A percentile compares a stretch with the other conserved stretches of the same genome.
Conservation (phyloP, 2,888 invertebrate species). For the Chrysodeixis includens region DNA sequence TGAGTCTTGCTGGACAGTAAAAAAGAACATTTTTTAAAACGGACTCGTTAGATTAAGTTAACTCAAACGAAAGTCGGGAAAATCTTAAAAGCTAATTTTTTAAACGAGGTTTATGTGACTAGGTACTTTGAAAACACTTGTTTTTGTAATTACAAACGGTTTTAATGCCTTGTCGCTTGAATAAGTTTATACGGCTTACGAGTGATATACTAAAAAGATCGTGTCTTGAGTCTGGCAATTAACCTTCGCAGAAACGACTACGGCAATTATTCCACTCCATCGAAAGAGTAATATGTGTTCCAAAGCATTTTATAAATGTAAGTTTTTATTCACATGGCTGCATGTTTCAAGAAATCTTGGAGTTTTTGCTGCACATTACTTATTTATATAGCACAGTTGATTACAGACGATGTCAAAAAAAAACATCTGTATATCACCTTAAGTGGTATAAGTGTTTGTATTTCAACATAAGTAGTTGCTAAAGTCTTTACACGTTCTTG, state of each 20-base stretch:
- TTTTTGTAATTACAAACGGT: slow-evolving; percentile 9
- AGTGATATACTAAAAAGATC: slow-evolving; percentile 48
- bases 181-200: slow-evolving; percentile 17
- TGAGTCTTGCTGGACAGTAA: background rate
- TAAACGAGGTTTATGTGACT: background rate
- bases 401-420: background rate
- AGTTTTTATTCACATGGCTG: slow-evolving; percentile 24
- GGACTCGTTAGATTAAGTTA: no score
- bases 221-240: slow-evolving; percentile 46
- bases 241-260: slow-evolving; percentile 48
- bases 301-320: slow-evolving; percentile 33
- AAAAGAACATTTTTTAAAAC: no score
- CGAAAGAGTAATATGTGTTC: slow-evolving; percentile 15
- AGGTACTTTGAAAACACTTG: background rate
- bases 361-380: slow-evolving; percentile 32
- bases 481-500: background rate
- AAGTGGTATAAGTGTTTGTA: background rate
- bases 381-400: slow-evolving; percentile 3
- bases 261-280: slow-evolving; percentile 49
- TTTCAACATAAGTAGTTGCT: slow-evolving; percentile 1
- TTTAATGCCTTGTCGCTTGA: slow-evolving; percentile 10
- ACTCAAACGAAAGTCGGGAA: background rate
- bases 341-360: slow-evolving; percentile 26
- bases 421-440: background rate
- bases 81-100: background rate